Percentiles rank a stretch among this genome's conserved stretches.
These are phyloP conservation scores for Promerops cafer DNA, from an alignment of 2,113 vertebrate species.

Conservation along the genomic window DNA sequence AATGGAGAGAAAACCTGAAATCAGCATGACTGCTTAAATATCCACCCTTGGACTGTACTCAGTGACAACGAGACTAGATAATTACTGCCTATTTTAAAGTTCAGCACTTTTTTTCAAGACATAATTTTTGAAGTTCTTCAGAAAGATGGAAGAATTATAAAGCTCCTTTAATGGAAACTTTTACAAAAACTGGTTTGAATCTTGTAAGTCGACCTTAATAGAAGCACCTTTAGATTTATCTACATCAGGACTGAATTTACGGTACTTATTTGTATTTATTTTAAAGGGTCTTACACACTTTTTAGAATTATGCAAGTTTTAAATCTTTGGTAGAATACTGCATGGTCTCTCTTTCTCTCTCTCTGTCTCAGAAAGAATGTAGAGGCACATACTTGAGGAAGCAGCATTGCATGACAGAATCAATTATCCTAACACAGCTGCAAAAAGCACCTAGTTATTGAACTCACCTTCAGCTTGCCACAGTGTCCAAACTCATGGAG, in stretches of 20 bases:
- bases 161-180: background rate
- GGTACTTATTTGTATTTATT: background rate
- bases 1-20: background rate
- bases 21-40: background rate
- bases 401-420: background rate
- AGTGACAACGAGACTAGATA: background rate
- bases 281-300: background rate
- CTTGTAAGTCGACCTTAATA: background rate
- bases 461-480: background rate
- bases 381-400: background rate
- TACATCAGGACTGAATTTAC: background rate
- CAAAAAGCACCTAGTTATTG: background rate
- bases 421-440: background rate
- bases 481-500: background rate
- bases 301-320: background rate
- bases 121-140: background rate
- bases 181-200: background rate
- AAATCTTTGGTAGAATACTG: background rate
- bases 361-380: background rate
- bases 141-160: background rate
- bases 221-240: background rate
- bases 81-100: background rate
- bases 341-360: background rate
- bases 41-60: background rate
- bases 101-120: background rate